Conservation (phyloP, 2,888 invertebrate species). For the Parnassius orleans region DNA sequence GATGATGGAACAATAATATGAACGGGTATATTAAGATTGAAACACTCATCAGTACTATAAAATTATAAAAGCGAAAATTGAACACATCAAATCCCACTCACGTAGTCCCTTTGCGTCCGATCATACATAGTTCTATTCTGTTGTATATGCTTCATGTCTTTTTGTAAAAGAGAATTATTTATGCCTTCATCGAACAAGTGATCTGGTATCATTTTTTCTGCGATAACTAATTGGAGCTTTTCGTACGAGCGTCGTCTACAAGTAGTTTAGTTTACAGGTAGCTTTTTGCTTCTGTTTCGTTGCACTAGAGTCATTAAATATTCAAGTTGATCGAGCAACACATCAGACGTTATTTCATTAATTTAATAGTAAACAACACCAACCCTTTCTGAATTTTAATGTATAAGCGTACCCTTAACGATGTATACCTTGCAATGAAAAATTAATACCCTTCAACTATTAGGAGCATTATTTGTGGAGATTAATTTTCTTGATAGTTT, state of each 20-base stretch:
- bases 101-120: constrained; percentile 64
- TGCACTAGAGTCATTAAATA: constrained; percentile 6
- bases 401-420: constrained; percentile 32
- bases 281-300: background rate
- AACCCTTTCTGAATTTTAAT: constrained; percentile 62
- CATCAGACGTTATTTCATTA: constrained; percentile 63
- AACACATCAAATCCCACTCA: constrained; percentile 44
- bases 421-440: constrained; percentile 17
- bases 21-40: too few relatives aligned
- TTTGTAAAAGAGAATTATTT: constrained; percentile 53
- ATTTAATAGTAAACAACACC: constrained; percentile 62
- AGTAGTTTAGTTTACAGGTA: background rate
- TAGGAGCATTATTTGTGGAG: constrained; percentile 1
- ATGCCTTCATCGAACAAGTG: constrained; percentile 68
- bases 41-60: too few relatives aligned
- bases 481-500: constrained; percentile 2
- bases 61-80: background rate
- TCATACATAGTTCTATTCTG: constrained; percentile 51
- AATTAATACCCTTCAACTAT: constrained; percentile 14
- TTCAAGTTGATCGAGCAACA: constrained; percentile 42
- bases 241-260: background rate
- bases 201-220: constrained; percentile 57
- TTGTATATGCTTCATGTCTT: constrained; percentile 67
- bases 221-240: background rate
- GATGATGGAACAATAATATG: too few relatives aligned